These are phyloP conservation scores for Solen grandis DNA, from an alignment of 1,140 invertebrate genomes.

Conservation along the genomic window DNA sequence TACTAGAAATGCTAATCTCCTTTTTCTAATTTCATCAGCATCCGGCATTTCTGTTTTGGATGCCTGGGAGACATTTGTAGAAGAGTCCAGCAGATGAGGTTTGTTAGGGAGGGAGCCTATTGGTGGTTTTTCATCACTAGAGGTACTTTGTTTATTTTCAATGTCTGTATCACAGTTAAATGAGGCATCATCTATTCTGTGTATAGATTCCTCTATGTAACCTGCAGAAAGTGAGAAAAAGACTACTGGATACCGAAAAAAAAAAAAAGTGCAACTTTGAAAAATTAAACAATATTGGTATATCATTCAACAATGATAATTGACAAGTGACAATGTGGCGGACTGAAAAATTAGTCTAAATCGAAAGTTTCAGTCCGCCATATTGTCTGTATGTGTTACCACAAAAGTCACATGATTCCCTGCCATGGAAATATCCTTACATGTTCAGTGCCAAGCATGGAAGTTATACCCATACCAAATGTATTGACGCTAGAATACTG, in stretches of 20 bases:
- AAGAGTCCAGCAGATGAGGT: not conserved
- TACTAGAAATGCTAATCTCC: conserved; percentile 65
- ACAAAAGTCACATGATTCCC: not conserved
- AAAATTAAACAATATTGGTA: not conserved
- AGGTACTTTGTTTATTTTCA: too few species aligned
- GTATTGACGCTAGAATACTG: too few species aligned
- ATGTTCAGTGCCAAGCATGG: too few species aligned
- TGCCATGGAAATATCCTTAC: too few species aligned
- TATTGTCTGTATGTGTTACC: not conserved
- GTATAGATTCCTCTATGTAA: conserved; percentile 55
- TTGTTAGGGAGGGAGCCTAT: not conserved
- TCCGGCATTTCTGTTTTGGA: conserved; percentile 22
- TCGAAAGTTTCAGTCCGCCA: not conserved
- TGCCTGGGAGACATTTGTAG: not conserved
- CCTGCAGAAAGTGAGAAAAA: conserved; percentile 21
- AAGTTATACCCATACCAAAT: too few species aligned
- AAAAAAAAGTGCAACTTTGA: not conserved
- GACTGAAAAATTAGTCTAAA: not conserved
- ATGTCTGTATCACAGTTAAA: not conserved
- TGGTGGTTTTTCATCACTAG: too few species aligned
- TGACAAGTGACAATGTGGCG: too few species aligned
- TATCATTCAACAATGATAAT: too few species aligned
- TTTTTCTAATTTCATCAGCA: conserved; percentile 71
- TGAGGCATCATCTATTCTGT: conserved; percentile 39
- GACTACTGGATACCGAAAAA: not conserved